phyloP scores from a whole-genome alignment of 2,113 vertebrate genomes.

The Argyrosomus japonicus region DNA sequence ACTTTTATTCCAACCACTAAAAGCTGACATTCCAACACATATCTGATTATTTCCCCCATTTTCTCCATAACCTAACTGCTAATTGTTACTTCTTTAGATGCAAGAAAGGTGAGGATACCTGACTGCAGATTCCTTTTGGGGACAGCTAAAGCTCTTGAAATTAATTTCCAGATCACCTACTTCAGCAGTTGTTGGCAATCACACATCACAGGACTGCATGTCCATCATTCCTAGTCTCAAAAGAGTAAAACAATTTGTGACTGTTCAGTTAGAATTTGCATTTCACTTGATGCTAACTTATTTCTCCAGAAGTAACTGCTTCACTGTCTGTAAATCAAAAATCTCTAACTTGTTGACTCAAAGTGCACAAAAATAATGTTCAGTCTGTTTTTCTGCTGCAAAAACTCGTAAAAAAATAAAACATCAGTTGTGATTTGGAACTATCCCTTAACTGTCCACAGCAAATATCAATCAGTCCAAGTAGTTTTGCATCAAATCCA shows the following conservation, averaged over 20 bases:
- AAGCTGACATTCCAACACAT: not conserved
- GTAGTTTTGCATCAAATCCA: conserved; percentile 45
- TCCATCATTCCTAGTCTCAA: not conserved
- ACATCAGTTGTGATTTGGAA: not conserved
- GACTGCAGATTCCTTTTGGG: not conserved
- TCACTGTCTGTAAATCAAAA: not conserved
- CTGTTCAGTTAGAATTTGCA: not conserved
- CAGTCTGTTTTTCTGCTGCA: not conserved
- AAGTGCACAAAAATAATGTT: not conserved
- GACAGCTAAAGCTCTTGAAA: not conserved
- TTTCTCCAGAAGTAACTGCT: not conserved
- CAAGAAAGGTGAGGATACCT: not conserved
- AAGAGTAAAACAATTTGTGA: not conserved
- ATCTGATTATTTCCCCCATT: not conserved
- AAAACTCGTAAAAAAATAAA: not conserved
- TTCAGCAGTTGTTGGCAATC: not conserved
- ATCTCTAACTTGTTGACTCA: not conserved
- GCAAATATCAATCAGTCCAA: conserved; percentile 21
- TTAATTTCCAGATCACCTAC: not conserved
- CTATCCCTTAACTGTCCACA: conserved; percentile 6
- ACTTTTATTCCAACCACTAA: not conserved
- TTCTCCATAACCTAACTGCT: not conserved
- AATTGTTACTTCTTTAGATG: not conserved
- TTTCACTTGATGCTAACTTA: not conserved
- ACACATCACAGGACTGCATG: not conserved